These are phyloP conservation scores for Somateria mollissima DNA, from an alignment of 2,797 vertebrate genomes.

Conservation along the genomic window DNA sequence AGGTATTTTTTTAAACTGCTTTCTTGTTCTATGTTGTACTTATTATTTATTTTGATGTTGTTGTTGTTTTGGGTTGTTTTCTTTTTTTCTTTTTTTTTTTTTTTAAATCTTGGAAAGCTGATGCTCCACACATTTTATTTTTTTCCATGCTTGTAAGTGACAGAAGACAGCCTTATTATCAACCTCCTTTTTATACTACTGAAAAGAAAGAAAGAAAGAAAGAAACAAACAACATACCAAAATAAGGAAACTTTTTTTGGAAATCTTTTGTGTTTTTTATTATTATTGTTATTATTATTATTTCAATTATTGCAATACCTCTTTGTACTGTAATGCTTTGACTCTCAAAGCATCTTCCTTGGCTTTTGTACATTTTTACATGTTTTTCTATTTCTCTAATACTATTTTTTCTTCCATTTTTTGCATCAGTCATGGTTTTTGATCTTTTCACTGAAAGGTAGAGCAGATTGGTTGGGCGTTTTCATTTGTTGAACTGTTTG, in stretches of 20 bases:
- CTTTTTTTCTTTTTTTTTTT: not conserved
- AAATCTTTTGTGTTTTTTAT: slow-evolving; percentile 60
- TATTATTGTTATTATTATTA: slow-evolving; percentile 58
- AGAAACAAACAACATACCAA: slow-evolving; percentile 34
- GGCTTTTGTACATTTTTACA: slow-evolving; percentile 93
- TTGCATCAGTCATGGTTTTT: slow-evolving; percentile 97
- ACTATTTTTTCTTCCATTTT: slow-evolving; percentile 97
- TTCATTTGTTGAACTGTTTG: slow-evolving; percentile 80
- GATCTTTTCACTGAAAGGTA: slow-evolving; percentile 91
- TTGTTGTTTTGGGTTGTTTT: not conserved
- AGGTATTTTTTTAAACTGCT: not conserved
- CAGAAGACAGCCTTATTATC: slow-evolving; percentile 78
- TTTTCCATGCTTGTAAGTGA: slow-evolving; percentile 76
- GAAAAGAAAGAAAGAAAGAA: slow-evolving; percentile 48
- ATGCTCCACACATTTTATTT: slow-evolving; percentile 76
- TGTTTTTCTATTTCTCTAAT: slow-evolving; percentile 95
- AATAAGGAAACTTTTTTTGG: not conserved
- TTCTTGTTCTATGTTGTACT: slow-evolving; percentile 22
- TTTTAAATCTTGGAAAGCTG: slow-evolving; percentile 74
- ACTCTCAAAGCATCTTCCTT: slow-evolving; percentile 92
- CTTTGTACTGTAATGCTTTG: slow-evolving; percentile 93
- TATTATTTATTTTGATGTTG: not conserved
- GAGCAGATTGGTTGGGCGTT: slow-evolving; percentile 91
- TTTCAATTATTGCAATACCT: slow-evolving; percentile 85
- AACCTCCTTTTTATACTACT: slow-evolving; percentile 81